phyloP scores from a whole-genome alignment of 35 echinoderm and acorn worm species.

The Amphiura filiformis region DNA sequence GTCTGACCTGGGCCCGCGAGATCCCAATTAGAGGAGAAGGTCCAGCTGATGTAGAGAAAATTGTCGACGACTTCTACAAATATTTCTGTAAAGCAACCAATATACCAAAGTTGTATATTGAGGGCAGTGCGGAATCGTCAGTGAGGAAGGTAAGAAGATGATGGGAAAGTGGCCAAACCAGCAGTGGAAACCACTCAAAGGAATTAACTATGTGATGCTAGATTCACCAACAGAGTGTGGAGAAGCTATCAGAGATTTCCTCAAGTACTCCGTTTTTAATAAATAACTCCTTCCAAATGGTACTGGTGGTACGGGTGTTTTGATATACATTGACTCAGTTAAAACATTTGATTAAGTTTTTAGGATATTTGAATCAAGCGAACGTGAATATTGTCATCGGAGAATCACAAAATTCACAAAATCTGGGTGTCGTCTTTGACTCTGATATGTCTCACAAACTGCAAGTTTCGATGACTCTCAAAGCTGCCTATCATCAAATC shows the following conservation, averaged over 20 bases:
- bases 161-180: constrained; percentile 63
- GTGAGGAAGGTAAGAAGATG: background rate
- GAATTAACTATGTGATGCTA: constrained; percentile 66
- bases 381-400: too few relatives aligned
- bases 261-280: too few relatives aligned
- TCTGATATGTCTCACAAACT: too few relatives aligned
- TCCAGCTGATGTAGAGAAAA: constrained; percentile 67
- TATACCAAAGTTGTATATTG: constrained; percentile 75
- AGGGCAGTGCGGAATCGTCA: constrained; percentile 61
- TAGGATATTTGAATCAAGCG: too few relatives aligned
- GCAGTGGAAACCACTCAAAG: constrained; percentile 33
- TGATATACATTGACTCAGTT: too few relatives aligned
- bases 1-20: constrained; percentile 74
- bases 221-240: constrained; percentile 81
- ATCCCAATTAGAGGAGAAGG: constrained; percentile 72
- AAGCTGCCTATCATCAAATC: too few relatives aligned
- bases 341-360: too few relatives aligned
- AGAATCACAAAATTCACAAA: too few relatives aligned
- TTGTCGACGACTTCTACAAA: constrained; percentile 39
- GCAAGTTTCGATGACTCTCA: too few relatives aligned
- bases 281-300: too few relatives aligned
- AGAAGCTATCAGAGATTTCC: constrained; percentile 52
- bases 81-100: constrained; percentile 7
- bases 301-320: too few relatives aligned
- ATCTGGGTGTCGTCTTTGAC: too few relatives aligned